Evolutionary conservation across 2,113 vertebrate genomes (phyloP), one percentile per base, ranked within the genome.

Genomic region (Macrotus californicus): DNA sequence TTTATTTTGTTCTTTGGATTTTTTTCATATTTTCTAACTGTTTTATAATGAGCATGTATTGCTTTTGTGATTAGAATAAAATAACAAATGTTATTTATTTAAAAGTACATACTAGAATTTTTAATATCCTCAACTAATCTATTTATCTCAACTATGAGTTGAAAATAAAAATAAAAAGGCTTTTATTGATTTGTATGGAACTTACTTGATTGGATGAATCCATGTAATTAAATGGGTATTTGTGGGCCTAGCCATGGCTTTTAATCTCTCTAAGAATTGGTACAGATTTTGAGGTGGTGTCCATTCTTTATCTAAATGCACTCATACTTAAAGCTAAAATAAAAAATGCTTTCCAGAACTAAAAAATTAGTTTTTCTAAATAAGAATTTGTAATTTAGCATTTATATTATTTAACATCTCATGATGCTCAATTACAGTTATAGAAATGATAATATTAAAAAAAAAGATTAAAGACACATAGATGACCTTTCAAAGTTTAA

Each of bases 121-220:
- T 66, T 41, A 36, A 83, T 67, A 69, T 87, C 22, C 41, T 94
- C 82, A 92, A n/a, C 39, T 94, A 94, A 52, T 61, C 24, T 90
- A 2, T 85, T 88, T 90, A 73, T 36, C 19, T 93, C 21, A 41
- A 41, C 66, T 86, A 56, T 5, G 4, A 13, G 52, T 31, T 77
- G 18, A 90, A 95, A 87, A 80, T 24, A 96, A 82, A 77, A 70
- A 39, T 70, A 26, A 93, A 79, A 39, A 75, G 22, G 10, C 7
- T 93, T 96, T 91, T 48, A 80, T 64, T 95, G 61, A 67, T 91
- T 82, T 87, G 72, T 48, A 81, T 54, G 14, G 29, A 93, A 87
- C 92, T 96, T 73, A 56, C 29, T 67, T 96, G 73, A 0, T 82
- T 89, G 26, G 6, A 12, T 83, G 7, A 95, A 93, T 89, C n/a